Percentiles rank a stretch among this genome's conserved stretches.
These are phyloP conservation scores for Samia ricini DNA, from an alignment of 1,140 invertebrate species.

Conservation along the genomic window DNA sequence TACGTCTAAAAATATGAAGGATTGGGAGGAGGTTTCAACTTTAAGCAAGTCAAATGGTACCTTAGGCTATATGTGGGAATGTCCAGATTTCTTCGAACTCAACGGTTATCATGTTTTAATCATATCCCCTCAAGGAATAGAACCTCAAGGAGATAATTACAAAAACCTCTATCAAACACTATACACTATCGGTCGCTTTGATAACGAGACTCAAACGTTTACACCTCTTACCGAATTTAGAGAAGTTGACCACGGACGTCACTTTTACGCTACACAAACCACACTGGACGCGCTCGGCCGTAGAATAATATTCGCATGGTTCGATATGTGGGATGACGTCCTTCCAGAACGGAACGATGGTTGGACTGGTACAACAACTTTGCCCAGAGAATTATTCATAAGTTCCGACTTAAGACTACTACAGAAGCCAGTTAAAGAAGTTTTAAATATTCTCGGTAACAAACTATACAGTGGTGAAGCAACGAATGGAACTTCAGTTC, in stretches of 20 bases:
- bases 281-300: slow-evolving; percentile 37
- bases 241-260: slow-evolving; percentile 67
- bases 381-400: slow-evolving; percentile 45
- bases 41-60: slow-evolving; percentile 50
- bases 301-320: slow-evolving; percentile 59
- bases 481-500: slow-evolving; percentile 17
- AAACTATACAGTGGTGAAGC: slow-evolving; percentile 26
- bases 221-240: slow-evolving; percentile 40
- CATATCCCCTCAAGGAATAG: slow-evolving; percentile 66
- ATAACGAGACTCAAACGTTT: slow-evolving; percentile 47
- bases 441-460: slow-evolving; percentile 17
- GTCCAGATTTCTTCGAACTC: slow-evolving; percentile 64
- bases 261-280: slow-evolving; percentile 69
- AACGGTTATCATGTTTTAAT: slow-evolving; percentile 51
- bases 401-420: slow-evolving; percentile 32
- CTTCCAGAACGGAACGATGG: slow-evolving; percentile 57
- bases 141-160: slow-evolving; percentile 56
- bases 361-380: slow-evolving; percentile 55
- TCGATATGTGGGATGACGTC: slow-evolving; percentile 61
- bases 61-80: slow-evolving; percentile 67
- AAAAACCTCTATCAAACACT: slow-evolving; percentile 66
- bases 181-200: slow-evolving; percentile 57
- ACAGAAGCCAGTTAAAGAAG: slow-evolving; percentile 48
- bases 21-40: slow-evolving; percentile 48
- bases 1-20: slow-evolving; percentile 44